Evolutionary conservation across 1,140 invertebrate genomes (phyloP).

Genomic region (Drosophila subobscura): DNA sequence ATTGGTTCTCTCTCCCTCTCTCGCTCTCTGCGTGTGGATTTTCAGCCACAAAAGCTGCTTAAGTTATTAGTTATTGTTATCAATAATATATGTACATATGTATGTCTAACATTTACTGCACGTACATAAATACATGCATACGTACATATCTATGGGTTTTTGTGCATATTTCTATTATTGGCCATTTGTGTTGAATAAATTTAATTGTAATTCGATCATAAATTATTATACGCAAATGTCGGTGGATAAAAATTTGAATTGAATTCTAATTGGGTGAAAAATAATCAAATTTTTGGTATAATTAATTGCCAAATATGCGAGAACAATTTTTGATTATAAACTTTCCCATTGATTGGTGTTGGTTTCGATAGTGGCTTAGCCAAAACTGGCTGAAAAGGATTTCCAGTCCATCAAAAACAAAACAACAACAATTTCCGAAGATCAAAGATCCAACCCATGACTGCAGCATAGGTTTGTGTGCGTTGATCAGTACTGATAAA

Average conservation of each 20-base stretch:
- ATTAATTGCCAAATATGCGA: slow-evolving; percentile 36
- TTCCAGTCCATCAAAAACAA: too few relatives aligned
- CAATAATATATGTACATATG: slow-evolving; percentile 45
- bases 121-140: too few relatives aligned
- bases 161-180: slow-evolving; percentile 22
- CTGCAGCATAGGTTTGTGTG: too few relatives aligned
- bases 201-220: slow-evolving; percentile 43
- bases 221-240: slow-evolving; percentile 16
- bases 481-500: too few relatives aligned
- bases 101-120: background rate
- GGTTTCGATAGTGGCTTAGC: slow-evolving; percentile 10
- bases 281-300: slow-evolving; percentile 33
- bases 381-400: background rate
- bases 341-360: slow-evolving; percentile 8
- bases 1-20: slow-evolving; percentile 11
- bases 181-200: slow-evolving; percentile 37
- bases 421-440: too few relatives aligned
- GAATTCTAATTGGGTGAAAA: slow-evolving; percentile 21
- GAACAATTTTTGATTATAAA: slow-evolving; percentile 16
- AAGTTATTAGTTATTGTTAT: slow-evolving; percentile 61
- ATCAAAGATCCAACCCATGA: too few relatives aligned
- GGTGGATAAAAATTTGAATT: slow-evolving; percentile 35
- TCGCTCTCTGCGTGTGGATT: background rate
- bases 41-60: slow-evolving; percentile 44
- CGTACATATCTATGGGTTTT: slow-evolving; percentile 3